Evolutionary conservation across 92 coral and sea anemone species (phyloP), one percentile per base, ranked within the genome.

Genomic region (Porites rus): DNA sequence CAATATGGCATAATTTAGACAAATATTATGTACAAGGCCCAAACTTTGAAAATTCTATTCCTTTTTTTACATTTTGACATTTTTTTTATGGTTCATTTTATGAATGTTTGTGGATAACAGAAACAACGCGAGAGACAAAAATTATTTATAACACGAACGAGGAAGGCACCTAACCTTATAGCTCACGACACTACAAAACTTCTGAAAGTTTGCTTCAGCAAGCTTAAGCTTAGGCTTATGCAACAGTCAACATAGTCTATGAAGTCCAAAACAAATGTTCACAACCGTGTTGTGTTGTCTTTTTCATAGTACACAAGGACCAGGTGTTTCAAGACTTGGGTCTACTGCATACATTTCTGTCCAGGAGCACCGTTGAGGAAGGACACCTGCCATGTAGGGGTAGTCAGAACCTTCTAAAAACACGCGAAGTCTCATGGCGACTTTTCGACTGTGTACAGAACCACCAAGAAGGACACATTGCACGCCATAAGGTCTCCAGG

Each of bases 281-380:
- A 13, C 11, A 46, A 38, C 53, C 68, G 31, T 28, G 31, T 28
- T 38, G 46, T 38, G 46, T 5, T 38, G 46, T 38, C 46, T 3
- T 38, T 38, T 38, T 84, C 69, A 95, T 28, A 95, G 89, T 46
- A 97, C 99, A 60, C 99, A 97, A 31, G 99, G 99, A n/a, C 99
- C 99, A 5, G 99, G 98, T n/a, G 99, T 97, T 72, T 97, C 99
- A 91, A 97, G 84, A 65, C 99, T 97, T 38, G 90, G 96, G 65
- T 97, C 99, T n/a, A 97, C 98, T 13, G 98, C 93, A 77, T 97
- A 95, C 93, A 95, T 92, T 53, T 97, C 92, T 46, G 97, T 96
- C 99, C 99, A 97, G 1, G 99, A 97, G 77, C 99, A 97, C 56
- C 96, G 87, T n/a, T 93, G 93, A 8, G 99, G 99, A 77, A 97